Conservation (phyloP, 2,888 invertebrate species). For the Campoletis raptor region DNA sequence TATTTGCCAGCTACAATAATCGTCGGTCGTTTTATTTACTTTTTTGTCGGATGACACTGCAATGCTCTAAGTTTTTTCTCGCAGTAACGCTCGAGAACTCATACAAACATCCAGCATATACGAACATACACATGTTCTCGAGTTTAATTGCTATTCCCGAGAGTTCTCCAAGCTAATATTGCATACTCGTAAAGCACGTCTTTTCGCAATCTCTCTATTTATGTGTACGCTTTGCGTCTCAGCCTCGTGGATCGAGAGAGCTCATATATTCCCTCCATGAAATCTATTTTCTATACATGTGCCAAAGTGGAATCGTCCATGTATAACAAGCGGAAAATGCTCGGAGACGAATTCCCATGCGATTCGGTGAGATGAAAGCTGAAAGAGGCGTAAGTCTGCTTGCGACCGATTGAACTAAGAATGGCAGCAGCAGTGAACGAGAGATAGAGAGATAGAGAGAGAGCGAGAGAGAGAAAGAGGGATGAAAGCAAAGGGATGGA, state of each 20-base stretch:
- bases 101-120: background rate
- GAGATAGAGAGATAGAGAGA: background rate
- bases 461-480: background rate
- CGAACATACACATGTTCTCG: slow-evolving; percentile 6
- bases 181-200: slow-evolving; percentile 29
- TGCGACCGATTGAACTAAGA: slow-evolving; percentile 29
- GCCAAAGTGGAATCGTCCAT: slow-evolving; percentile 13
- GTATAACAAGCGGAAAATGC: background rate
- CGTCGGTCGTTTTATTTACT: slow-evolving; percentile 50
- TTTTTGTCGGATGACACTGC: slow-evolving; percentile 30
- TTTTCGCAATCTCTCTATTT: slow-evolving; percentile 50
- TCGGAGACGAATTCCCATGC: slow-evolving; percentile 13
- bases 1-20: slow-evolving; percentile 72
- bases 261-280: background rate
- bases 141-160: slow-evolving; percentile 47
- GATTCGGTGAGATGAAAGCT: background rate
- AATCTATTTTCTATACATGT: slow-evolving; percentile 12
- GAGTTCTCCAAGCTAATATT: slow-evolving; percentile 45
- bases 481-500: background rate
- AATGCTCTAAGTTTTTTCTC: slow-evolving; percentile 33
- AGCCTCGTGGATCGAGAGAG: slow-evolving; percentile 17
- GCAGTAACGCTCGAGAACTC: slow-evolving; percentile 32
- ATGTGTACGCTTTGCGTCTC: slow-evolving; percentile 27
- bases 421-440: background rate
- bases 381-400: background rate